These are phyloP conservation scores for Mormyrus proboscirostris DNA, from an alignment of 2,797 vertebrate species.

Conservation along the genomic window DNA sequence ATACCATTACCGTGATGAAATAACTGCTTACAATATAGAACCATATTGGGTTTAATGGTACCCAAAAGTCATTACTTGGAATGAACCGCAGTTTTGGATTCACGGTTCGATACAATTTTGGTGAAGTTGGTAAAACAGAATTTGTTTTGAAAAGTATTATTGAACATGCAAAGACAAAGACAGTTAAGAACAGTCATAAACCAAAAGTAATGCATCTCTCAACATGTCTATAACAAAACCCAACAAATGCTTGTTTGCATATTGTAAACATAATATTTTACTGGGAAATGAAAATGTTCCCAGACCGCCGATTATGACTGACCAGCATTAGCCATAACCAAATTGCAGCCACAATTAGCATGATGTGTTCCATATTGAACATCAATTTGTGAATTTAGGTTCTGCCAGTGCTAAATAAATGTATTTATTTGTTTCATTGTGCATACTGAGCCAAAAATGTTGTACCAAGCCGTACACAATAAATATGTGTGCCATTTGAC, in stretches of 20 bases:
- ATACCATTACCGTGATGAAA: neutral
- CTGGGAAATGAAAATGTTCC: neutral
- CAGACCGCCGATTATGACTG: neutral
- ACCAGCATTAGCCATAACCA: neutral
- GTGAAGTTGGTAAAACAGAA: neutral
- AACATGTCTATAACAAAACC: neutral
- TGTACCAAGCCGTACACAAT: neutral
- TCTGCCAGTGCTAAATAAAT: neutral
- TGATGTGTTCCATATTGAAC: neutral
- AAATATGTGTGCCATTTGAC: neutral
- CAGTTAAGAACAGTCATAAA: neutral
- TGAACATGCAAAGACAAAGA: neutral
- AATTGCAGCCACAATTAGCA: neutral
- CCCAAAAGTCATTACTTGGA: neutral
- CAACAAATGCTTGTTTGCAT: neutral
- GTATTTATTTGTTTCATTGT: neutral
- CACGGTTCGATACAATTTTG: neutral
- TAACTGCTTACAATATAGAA: neutral
- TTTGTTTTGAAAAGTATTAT: neutral
- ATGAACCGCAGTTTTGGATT: neutral
- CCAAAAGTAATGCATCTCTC: neutral
- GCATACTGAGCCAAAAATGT: neutral
- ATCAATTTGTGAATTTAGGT: neutral
- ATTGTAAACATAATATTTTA: neutral
- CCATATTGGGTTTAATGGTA: neutral